A percentile compares a stretch with the other conserved stretches of the same genome.
Evolutionary conservation across 2,888 invertebrate species (phyloP).

Genomic region (Drosophila prolongata): DNA sequence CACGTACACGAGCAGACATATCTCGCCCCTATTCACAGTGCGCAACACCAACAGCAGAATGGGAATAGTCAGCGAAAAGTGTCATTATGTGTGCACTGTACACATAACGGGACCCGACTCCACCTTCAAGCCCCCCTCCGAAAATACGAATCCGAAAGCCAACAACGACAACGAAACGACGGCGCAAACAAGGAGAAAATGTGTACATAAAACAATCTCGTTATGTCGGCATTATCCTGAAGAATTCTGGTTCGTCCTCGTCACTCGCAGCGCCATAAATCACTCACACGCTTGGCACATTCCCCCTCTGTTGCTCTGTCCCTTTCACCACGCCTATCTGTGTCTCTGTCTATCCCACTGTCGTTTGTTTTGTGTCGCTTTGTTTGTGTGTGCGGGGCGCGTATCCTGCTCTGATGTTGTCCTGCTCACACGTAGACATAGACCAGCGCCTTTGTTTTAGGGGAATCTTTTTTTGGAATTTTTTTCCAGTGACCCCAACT

Average conservation of each 20-base stretch:
- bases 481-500: slow-evolving; percentile 38
- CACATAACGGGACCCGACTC: slow-evolving; percentile 45
- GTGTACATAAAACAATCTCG: slow-evolving; percentile 82
- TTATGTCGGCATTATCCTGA: slow-evolving; percentile 83
- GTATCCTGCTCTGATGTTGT: slow-evolving; percentile 55
- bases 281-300: slow-evolving; percentile 81
- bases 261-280: slow-evolving; percentile 83
- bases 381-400: slow-evolving; percentile 49
- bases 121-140: slow-evolving; percentile 20
- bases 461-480: slow-evolving; percentile 26
- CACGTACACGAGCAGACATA: slow-evolving; percentile 39
- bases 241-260: slow-evolving; percentile 83
- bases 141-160: slow-evolving; percentile 40
- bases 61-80: slow-evolving; percentile 62
- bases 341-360: slow-evolving; percentile 9
- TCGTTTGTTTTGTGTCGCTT: slow-evolving; percentile 29
- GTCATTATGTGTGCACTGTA: slow-evolving; percentile 66
- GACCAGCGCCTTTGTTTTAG: slow-evolving; percentile 61
- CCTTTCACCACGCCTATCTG: slow-evolving; percentile 1
- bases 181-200: slow-evolving; percentile 66
- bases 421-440: slow-evolving; percentile 55
- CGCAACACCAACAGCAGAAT: slow-evolving; percentile 28
- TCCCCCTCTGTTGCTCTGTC: slow-evolving; percentile 34
- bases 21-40: slow-evolving; percentile 61
- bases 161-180: slow-evolving; percentile 40